Conservation (phyloP, 2,113 vertebrate species). For the Mustelus asterias region DNA sequence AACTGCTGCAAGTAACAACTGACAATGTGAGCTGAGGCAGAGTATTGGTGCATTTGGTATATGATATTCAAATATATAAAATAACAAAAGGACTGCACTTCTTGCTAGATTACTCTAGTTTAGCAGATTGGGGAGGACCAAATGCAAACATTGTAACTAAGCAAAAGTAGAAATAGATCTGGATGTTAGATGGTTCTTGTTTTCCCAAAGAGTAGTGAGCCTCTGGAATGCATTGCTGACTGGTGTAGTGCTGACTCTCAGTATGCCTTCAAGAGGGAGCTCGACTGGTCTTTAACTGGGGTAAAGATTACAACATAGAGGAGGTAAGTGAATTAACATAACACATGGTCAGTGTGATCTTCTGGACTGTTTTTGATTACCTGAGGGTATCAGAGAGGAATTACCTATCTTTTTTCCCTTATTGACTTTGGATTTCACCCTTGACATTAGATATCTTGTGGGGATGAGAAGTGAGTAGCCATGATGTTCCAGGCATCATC, state of each 20-base stretch:
- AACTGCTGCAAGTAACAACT: background rate
- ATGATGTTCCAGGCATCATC: background rate
- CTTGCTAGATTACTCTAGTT: background rate
- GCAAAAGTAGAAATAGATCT: background rate
- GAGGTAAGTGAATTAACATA: conserved; percentile 18
- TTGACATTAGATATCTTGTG: background rate
- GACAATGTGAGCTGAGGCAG: background rate
- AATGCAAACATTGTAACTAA: background rate
- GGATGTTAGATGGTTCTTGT: background rate
- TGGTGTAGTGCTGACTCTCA: background rate
- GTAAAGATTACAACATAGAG: background rate
- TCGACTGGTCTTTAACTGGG: background rate
- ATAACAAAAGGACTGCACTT: background rate
- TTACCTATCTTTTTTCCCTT: background rate
- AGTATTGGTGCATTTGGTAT: background rate
- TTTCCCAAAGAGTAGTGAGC: conserved; percentile 10
- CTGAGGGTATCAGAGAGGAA: background rate
- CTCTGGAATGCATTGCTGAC: background rate
- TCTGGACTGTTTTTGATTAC: background rate
- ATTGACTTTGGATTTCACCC: background rate
- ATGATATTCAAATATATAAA: background rate
- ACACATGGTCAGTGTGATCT: background rate
- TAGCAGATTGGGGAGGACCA: background rate
- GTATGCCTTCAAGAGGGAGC: background rate
- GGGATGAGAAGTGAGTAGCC: background rate